Evolutionary conservation across 2,888 invertebrate species (phyloP).

Genomic region (Drosophila conformis): DNA sequence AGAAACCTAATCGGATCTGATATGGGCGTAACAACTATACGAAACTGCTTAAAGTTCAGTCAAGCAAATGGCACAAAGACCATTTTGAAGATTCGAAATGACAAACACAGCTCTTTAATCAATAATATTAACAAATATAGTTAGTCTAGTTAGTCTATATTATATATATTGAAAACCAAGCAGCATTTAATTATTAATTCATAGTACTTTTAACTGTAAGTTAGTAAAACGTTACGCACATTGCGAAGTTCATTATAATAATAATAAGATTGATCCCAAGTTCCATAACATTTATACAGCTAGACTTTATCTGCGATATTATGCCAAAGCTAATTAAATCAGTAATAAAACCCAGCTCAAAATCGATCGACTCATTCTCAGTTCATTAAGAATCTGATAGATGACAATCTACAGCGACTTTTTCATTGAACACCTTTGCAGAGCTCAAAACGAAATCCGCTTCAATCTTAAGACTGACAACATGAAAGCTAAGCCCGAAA

Average conservation of each 20-base stretch:
- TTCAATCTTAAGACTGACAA: slow-evolving; percentile 56
- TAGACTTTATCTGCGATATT: not conserved
- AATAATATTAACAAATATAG: not conserved
- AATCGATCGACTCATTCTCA: slow-evolving; percentile 20
- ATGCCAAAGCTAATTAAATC: slow-evolving; percentile 28
- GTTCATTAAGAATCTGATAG: slow-evolving; percentile 33
- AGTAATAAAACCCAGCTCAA: slow-evolving; percentile 4
- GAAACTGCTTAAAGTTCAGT: slow-evolving; percentile 42
- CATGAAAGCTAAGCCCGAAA: slow-evolving; percentile 61
- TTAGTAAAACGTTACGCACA: not conserved
- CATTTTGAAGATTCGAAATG: slow-evolving; percentile 2
- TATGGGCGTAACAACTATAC: slow-evolving; percentile 43
- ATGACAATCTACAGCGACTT: slow-evolving; percentile 32
- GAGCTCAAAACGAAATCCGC: slow-evolving; percentile 42
- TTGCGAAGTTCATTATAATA: not conserved
- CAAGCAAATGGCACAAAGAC: slow-evolving; percentile 22
- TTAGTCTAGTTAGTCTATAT: too few relatives aligned
- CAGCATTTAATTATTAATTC: not conserved
- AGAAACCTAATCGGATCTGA: slow-evolving; percentile 49
- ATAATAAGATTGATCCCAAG: not conserved
- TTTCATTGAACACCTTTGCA: slow-evolving; percentile 18
- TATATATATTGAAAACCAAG: too few relatives aligned
- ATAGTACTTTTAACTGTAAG: not conserved
- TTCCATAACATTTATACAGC: slow-evolving; percentile 4
- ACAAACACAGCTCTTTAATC: slow-evolving; percentile 7